phyloP scores from a whole-genome alignment of 2,797 vertebrate genomes.

The Enoplosus armatus region DNA sequence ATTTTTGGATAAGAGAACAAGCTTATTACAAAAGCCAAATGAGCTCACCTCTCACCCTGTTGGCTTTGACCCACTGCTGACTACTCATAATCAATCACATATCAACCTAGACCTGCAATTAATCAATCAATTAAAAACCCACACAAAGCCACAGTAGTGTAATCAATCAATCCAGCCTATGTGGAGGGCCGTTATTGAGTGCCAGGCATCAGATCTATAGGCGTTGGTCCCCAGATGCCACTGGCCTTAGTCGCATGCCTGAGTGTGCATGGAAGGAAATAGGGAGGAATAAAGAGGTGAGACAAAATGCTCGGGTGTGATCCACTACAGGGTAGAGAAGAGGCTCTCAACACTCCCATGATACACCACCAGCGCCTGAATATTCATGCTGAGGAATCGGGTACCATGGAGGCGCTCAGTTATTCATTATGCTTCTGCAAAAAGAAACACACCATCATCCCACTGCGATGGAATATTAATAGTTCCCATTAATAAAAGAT shows the following conservation, averaged over 20 bases:
- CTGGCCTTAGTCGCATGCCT: slow-evolving; percentile 31
- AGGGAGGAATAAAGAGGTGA: slow-evolving; percentile 54
- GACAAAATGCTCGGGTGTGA: slow-evolving; percentile 67
- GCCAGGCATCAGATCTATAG: slow-evolving; percentile 70
- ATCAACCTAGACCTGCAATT: slow-evolving; percentile 67
- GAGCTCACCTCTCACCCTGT: slow-evolving; percentile 62
- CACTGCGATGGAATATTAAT: slow-evolving; percentile 88
- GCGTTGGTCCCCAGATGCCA: slow-evolving; percentile 41
- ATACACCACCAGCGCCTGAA: slow-evolving; percentile 77
- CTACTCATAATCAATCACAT: slow-evolving; percentile 81
- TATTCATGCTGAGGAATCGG: slow-evolving; percentile 85
- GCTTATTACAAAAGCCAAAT: slow-evolving; percentile 46
- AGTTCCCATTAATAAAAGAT: slow-evolving; percentile 88
- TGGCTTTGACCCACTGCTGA: slow-evolving; percentile 63
- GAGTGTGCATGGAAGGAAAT: slow-evolving; percentile 30
- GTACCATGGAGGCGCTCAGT: slow-evolving; percentile 82
- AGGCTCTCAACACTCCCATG: slow-evolving; percentile 74
- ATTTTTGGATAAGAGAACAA: slow-evolving; percentile 53
- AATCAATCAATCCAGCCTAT: slow-evolving; percentile 79
- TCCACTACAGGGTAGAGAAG: slow-evolving; percentile 64
- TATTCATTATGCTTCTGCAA: slow-evolving; percentile 87
- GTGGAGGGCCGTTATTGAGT: slow-evolving; percentile 66
- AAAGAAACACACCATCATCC: slow-evolving; percentile 84
- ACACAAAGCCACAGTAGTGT: slow-evolving; percentile 72
- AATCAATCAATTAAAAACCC: slow-evolving; percentile 85